Evolutionary conservation across 2,888 invertebrate genomes (phyloP).

Genomic region (Apotomis turbidana): DNA sequence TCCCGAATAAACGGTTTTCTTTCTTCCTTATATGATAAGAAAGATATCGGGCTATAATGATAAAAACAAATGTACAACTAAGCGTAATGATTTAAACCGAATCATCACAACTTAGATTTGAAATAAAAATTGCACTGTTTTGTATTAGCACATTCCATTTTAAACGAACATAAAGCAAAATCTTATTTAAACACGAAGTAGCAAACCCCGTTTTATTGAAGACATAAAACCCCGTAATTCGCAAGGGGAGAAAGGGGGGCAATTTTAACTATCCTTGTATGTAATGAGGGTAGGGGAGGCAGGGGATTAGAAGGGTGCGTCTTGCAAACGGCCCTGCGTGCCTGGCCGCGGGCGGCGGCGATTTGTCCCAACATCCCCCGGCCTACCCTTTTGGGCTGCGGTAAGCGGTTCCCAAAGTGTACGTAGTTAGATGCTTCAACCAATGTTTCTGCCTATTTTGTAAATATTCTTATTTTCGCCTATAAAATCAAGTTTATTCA

Average conservation of each 20-base stretch:
- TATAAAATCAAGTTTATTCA: too few relatives aligned
- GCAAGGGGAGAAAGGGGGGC: constrained; percentile 58
- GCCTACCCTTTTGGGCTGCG: constrained; percentile 60
- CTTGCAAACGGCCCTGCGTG: constrained; percentile 80
- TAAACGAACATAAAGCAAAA: constrained; percentile 23
- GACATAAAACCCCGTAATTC: constrained; percentile 67
- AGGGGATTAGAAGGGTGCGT: constrained; percentile 79
- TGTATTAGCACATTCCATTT: constrained; percentile 1
- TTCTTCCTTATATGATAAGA: too few relatives aligned
- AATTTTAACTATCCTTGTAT: constrained; percentile 78
- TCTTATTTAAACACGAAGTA: constrained; percentile 34
- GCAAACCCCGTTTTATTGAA: constrained; percentile 41
- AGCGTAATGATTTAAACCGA: too few relatives aligned
- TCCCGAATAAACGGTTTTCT: too few relatives aligned
- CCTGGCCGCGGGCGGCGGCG: constrained; percentile 74
- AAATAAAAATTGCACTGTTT: not conserved
- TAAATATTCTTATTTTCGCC: not conserved
- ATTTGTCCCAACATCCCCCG: constrained; percentile 77
- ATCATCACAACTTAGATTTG: not conserved
- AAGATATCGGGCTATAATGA: too few relatives aligned
- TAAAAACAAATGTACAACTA: too few relatives aligned
- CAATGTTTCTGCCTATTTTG: too few relatives aligned
- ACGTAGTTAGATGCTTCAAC: not conserved
- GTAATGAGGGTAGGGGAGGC: constrained; percentile 70
- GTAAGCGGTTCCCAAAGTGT: constrained; percentile 57